Conservation (phyloP, 2,797 vertebrate species). For the Decapterus maruadsi region DNA sequence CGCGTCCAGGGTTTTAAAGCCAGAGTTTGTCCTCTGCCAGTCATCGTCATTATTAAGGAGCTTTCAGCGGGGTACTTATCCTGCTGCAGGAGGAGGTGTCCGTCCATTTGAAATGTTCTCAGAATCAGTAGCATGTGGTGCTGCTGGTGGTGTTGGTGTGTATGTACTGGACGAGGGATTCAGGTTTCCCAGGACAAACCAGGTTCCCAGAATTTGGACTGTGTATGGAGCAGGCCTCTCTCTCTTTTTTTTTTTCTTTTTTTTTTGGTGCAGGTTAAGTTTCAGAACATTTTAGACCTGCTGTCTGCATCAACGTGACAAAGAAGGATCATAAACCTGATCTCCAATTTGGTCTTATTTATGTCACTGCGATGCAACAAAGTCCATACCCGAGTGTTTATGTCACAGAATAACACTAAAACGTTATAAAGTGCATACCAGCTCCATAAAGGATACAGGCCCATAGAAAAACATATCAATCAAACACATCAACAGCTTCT, state of each 20-base stretch:
- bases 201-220: background rate
- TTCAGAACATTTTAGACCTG: conserved; percentile 1
- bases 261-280: background rate
- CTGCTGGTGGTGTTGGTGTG: background rate
- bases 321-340: conserved; percentile 9
- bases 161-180: background rate
- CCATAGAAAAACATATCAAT: conserved; percentile 59
- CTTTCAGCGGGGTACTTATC: background rate
- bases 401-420: conserved; percentile 8
- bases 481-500: conserved; percentile 50
- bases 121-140: background rate
- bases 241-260: background rate
- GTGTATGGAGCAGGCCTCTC: background rate
- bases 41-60: background rate
- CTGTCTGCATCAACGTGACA: background rate
- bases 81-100: background rate
- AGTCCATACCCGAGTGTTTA: conserved; percentile 1
- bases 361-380: background rate
- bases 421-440: conserved; percentile 16
- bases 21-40: background rate
- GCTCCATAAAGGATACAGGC: conserved; percentile 8
- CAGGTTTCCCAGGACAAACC: background rate
- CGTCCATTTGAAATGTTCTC: conserved; percentile 14
- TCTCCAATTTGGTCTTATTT: conserved; percentile 16
- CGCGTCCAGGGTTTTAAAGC: background rate